Conservation (phyloP, 2,888 invertebrate species). For the Melitaea athalia region DNA sequence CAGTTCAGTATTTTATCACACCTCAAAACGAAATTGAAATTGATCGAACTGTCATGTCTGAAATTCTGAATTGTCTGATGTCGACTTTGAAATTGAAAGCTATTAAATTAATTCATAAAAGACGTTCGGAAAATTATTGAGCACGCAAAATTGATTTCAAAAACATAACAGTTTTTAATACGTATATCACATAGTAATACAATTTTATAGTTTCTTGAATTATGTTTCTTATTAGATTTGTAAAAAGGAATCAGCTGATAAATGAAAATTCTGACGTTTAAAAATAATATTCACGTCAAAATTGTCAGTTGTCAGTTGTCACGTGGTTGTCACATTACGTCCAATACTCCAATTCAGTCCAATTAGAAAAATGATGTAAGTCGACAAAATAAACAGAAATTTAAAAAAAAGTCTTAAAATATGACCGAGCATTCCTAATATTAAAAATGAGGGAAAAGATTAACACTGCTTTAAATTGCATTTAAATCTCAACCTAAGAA, state of each 20-base stretch:
- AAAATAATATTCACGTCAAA: not conserved
- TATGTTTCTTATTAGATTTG: no score
- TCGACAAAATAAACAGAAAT: constrained; percentile 7
- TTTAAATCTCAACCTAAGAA: not conserved
- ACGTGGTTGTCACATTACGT: not conserved
- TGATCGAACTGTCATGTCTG: constrained; percentile 31
- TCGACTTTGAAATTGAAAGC: not conserved
- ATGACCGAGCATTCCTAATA: not conserved
- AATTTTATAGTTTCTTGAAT: no score
- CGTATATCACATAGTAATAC: no score
- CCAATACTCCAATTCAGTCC: no score
- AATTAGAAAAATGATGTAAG: constrained; percentile 10
- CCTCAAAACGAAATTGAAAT: constrained; percentile 17
- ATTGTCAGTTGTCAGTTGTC: no score
- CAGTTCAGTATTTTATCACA: constrained; percentile 6
- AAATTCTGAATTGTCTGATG: not conserved
- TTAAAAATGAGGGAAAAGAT: constrained; percentile 3
- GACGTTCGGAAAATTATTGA: constrained; percentile 6
- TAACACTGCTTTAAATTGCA: not conserved
- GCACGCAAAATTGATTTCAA: not conserved
- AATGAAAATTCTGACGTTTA: no score
- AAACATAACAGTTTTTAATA: no score
- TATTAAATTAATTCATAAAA: not conserved
- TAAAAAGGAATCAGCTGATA: not conserved
- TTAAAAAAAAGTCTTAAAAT: not conserved